These are phyloP conservation scores for Zaprionus vittiger DNA, from an alignment of 1,140 invertebrate species.

Conservation along the genomic window DNA sequence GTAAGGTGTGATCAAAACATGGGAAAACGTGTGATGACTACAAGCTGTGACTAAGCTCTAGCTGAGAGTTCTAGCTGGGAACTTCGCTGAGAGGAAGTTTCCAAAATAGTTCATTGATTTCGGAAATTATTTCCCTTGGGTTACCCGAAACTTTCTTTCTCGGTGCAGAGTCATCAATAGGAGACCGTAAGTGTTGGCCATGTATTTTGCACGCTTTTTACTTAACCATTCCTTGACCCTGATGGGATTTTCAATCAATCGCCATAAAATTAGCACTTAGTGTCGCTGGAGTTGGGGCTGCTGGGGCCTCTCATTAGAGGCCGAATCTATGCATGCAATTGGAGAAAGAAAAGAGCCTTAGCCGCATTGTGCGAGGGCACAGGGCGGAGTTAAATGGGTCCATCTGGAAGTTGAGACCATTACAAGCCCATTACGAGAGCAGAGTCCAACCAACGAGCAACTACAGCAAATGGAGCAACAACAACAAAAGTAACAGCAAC, in stretches of 20 bases:
- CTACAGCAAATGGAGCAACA: conserved; percentile 38
- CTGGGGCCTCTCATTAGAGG: conserved; percentile 65
- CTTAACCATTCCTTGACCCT: conserved; percentile 56
- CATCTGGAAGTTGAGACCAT: conserved; percentile 68
- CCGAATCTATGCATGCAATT: conserved; percentile 78
- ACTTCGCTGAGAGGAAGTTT: not conserved
- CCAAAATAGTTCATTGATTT: not conserved
- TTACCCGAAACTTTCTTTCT: not conserved
- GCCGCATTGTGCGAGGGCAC: conserved; percentile 23
- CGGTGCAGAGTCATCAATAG: not conserved
- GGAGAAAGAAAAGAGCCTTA: conserved; percentile 49
- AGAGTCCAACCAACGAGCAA: conserved; percentile 37
- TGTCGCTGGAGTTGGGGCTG: conserved; percentile 32
- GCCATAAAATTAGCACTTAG: conserved; percentile 74
- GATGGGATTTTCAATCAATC: conserved; percentile 44
- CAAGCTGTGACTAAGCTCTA: not conserved
- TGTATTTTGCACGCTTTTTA: conserved; percentile 14
- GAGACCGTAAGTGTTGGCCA: conserved; percentile 12
- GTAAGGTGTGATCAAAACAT: conserved; percentile 58
- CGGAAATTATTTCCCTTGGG: not conserved
- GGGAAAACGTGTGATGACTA: conserved; percentile 24
- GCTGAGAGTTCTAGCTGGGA: not conserved
- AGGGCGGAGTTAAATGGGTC: conserved; percentile 61
- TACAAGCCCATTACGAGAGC: conserved; percentile 64
- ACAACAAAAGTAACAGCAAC: not conserved